A percentile compares a stretch with the other conserved stretches of the same genome.
These are phyloP conservation scores for Drosophila lowei DNA, from an alignment of 1,140 invertebrate genomes.

Conservation along the genomic window DNA sequence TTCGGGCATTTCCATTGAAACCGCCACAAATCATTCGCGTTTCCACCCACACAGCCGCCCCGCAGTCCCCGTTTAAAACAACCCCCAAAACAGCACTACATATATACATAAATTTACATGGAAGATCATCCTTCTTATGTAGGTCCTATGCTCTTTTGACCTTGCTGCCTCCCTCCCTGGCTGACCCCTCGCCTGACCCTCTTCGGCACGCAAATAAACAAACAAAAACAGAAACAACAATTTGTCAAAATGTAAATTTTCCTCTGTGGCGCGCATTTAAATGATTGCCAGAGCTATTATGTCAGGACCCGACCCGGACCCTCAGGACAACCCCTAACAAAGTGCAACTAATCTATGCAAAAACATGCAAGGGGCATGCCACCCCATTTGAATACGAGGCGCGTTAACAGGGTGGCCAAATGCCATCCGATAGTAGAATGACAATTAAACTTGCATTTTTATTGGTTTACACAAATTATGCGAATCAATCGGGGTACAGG, in stretches of 20 bases:
- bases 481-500: conserved; percentile 20
- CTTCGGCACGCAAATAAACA: conserved; percentile 31
- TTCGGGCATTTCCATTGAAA: conserved; percentile 20
- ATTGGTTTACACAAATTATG: conserved; percentile 78
- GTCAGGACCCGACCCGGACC: conserved; percentile 44
- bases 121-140: conserved; percentile 38
- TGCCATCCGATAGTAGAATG: conserved; percentile 32
- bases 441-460: conserved; percentile 76
- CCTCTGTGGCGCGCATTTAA: conserved; percentile 59
- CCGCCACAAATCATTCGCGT: conserved; percentile 16
- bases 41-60: conserved; percentile 13
- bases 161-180: conserved; percentile 18
- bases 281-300: conserved; percentile 62
- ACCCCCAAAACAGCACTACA: conserved; percentile 15
- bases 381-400: conserved; percentile 63
- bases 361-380: conserved; percentile 60
- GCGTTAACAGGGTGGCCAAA: conserved; percentile 48
- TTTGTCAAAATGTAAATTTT: conserved; percentile 80
- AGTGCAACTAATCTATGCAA: conserved; percentile 78
- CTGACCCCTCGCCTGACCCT: conserved; percentile 54
- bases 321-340: conserved; percentile 53
- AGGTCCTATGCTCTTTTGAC: conserved; percentile 60
- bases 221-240: conserved; percentile 61
- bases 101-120: conserved; percentile 8
- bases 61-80: conserved; percentile 22